Base-by-base conservation (phyloP, 1,140 invertebrate species). In the Bombus superbus region DNA sequence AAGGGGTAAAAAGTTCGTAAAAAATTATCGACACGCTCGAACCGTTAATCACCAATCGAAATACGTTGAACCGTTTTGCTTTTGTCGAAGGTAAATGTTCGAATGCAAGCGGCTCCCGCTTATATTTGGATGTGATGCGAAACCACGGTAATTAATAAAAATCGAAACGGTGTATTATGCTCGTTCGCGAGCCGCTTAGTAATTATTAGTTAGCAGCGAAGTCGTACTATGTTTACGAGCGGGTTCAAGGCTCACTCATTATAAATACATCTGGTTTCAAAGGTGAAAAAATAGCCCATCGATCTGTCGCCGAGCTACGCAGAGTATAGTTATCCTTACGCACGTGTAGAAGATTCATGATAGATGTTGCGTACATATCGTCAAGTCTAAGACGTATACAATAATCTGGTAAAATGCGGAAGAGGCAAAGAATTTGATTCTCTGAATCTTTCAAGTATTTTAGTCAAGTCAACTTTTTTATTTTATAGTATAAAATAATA, bases 251-350 rank as follows among this genome's bases (percentile, higher is more conserved):
- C 86, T 90, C 75, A 85, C 68, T 88, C 28, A 88, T 80, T 84
- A 89, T 90, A 90, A 90, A 90, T 90, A 90, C 87, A 90, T 64
- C 76, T 79, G 71, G 47, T 42, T 83, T 40, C 79, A 90, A 85
- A 88, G 53, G 86, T 90, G 88, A 85, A 90, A 90, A 90, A 90
- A 90, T 90, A 90, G 82, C 82, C 69, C 44, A 90, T 90, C 81
- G 89, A 90, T 90, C 82, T 83, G 66, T 77, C 79, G 59, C 72
- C 74, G 81, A 64, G 40, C 10, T 44, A 42, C 72, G 81, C 59
- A 71, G 74, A 87, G 74, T 68, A 79, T 87, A 44, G 81, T 88
- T 88, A 88, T 82, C 82, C 87, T 81, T 71, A 32, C 74, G 82
- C 86, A 72, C 66, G 69, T 83, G 62, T 72, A 66, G 73, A 66